These are phyloP conservation scores for Pentalonia nigronervosa DNA, from an alignment of 1,140 invertebrate species.

Conservation along the genomic window DNA sequence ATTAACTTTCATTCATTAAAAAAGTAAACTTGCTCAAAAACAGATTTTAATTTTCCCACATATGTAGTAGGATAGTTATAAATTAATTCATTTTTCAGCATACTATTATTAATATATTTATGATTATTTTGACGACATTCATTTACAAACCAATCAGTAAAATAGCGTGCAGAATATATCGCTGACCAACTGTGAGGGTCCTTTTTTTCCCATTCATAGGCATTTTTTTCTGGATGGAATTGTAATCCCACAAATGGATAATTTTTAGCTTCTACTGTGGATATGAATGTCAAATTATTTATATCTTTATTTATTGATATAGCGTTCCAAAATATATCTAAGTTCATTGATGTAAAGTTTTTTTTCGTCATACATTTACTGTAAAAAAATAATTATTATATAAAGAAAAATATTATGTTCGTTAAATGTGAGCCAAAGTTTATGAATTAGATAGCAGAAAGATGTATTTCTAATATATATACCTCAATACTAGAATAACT, in stretches of 20 bases:
- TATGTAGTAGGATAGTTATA: not conserved
- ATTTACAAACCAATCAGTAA: conserved; percentile 14
- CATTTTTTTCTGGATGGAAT: conserved; percentile 24
- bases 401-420: too few relatives aligned
- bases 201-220: not conserved
- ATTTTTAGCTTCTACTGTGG: not conserved
- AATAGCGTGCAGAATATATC: not conserved
- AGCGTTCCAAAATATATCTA: not conserved
- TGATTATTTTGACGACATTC: not conserved
- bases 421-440: too few relatives aligned
- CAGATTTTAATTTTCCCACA: not conserved
- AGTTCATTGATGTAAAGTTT: not conserved
- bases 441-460: too few relatives aligned
- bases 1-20: not conserved
- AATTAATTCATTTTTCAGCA: not conserved
- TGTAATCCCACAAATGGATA: conserved; percentile 8
- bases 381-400: not conserved
- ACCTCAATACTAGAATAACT: too few relatives aligned
- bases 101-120: not conserved
- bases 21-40: not conserved
- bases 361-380: not conserved
- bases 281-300: conserved; percentile 17
- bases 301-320: not conserved
- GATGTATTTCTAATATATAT: too few relatives aligned
- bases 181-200: not conserved